A percentile compares a stretch with the other conserved stretches of the same genome.
These are phyloP conservation scores for Temnothorax curvispinosus DNA, from an alignment of 1,140 invertebrate genomes.

Conservation along the genomic window DNA sequence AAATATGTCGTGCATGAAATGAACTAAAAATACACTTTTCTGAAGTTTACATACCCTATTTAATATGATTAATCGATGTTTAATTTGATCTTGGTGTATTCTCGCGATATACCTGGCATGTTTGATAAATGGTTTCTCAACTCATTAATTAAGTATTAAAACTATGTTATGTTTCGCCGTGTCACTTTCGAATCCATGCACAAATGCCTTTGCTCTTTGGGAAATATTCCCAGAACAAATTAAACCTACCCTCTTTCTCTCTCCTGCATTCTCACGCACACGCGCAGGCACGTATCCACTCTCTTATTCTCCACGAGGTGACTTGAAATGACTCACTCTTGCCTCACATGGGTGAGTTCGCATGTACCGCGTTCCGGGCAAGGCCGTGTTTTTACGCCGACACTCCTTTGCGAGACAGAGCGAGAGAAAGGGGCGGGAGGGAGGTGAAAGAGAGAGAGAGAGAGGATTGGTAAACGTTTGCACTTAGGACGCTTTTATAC, in stretches of 20 bases:
- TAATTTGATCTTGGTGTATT: slow-evolving; percentile 15
- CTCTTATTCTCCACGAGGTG: slow-evolving; percentile 47
- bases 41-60: background rate
- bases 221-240: slow-evolving; percentile 39
- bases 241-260: slow-evolving; percentile 19
- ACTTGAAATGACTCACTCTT: slow-evolving; percentile 69
- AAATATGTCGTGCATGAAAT: background rate
- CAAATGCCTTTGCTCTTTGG: slow-evolving; percentile 1
- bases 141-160: slow-evolving; percentile 35
- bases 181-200: slow-evolving; percentile 31
- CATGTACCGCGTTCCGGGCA: slow-evolving; percentile 74
- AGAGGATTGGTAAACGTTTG: slow-evolving; percentile 51
- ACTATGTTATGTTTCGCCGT: slow-evolving; percentile 1
- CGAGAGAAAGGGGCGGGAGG: background rate
- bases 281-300: background rate
- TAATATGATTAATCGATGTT: slow-evolving; percentile 47
- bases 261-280: slow-evolving; percentile 5
- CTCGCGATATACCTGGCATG: background rate
- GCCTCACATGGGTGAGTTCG: slow-evolving; percentile 71
- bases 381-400: slow-evolving; percentile 73
- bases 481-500: slow-evolving; percentile 57
- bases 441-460: slow-evolving; percentile 5
- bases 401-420: slow-evolving; percentile 27
- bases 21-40: background rate
- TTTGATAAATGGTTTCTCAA: slow-evolving; percentile 1